Evolutionary conservation across 2,888 invertebrate species (phyloP).

Genomic region (Graphium colonna): DNA sequence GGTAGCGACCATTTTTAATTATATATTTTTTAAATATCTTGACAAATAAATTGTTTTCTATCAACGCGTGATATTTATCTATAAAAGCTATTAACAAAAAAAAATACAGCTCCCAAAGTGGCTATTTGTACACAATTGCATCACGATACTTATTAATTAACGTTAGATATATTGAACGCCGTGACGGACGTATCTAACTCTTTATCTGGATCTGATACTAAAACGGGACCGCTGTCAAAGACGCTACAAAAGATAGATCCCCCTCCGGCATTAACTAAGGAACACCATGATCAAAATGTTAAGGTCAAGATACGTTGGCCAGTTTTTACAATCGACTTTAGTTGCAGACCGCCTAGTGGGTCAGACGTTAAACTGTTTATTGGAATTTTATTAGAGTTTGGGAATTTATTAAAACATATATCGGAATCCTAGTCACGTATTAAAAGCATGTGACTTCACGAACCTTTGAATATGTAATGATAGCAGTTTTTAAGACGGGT

Average conservation of each 20-base stretch:
- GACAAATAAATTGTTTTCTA: neutral
- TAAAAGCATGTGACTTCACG: constrained; percentile 22
- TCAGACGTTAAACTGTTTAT: constrained; percentile 65
- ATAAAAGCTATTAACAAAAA: neutral
- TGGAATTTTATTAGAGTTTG: constrained; percentile 62
- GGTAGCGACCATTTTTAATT: too few relatives aligned
- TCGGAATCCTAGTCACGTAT: constrained; percentile 49
- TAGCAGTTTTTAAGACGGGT: constrained; percentile 21
- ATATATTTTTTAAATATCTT: neutral
- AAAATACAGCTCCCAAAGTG: neutral
- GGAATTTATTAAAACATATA: constrained; percentile 56
- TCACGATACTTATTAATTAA: constrained; percentile 27
- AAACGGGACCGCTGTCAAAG: constrained; percentile 13
- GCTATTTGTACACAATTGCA: constrained; percentile 5
- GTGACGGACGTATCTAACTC: constrained; percentile 43
- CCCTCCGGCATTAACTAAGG: neutral
- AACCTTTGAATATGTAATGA: constrained; percentile 22
- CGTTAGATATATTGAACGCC: constrained; percentile 21
- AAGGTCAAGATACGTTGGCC: constrained; percentile 7
- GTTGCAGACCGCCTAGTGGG: constrained; percentile 60
- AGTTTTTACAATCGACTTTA: constrained; percentile 29
- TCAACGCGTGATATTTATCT: neutral
- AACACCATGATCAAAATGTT: neutral
- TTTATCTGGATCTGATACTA: constrained; percentile 52
- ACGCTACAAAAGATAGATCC: constrained; percentile 1